phyloP scores from a whole-genome alignment of 2,113 vertebrate genomes.

The Oceanites oceanicus region DNA sequence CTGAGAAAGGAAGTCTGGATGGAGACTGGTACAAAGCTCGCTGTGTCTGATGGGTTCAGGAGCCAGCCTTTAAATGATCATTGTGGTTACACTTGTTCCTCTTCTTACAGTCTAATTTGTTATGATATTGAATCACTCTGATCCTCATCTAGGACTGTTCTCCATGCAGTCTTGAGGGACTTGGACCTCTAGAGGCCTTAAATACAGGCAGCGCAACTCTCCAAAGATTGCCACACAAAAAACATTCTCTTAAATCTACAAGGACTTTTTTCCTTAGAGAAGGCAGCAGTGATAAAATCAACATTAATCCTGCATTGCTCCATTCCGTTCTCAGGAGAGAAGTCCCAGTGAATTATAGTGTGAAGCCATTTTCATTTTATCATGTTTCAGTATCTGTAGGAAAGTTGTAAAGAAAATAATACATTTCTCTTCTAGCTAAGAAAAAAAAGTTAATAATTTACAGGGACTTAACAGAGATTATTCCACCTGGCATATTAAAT shows the following conservation, averaged over 20 bases:
- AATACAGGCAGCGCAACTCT: not conserved
- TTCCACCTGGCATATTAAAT: not conserved
- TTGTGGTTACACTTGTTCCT: not conserved
- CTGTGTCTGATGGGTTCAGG: not conserved
- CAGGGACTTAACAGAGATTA: not conserved
- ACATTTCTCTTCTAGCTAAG: not conserved
- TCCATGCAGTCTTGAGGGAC: not conserved
- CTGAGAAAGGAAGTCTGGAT: not conserved
- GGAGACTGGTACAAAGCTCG: not conserved
- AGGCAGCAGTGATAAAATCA: conserved; percentile 14
- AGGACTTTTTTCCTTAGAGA: not conserved
- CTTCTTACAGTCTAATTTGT: not conserved
- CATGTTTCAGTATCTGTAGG: conserved; percentile 17
- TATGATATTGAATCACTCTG: not conserved
- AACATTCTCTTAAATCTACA: not conserved
- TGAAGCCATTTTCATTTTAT: conserved; percentile 18
- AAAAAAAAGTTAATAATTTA: conserved; percentile 28
- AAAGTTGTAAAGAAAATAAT: not conserved
- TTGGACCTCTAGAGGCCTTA: not conserved
- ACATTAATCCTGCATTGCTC: not conserved
- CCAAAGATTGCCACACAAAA: not conserved
- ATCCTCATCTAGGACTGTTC: not conserved
- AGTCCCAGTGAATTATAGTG: not conserved
- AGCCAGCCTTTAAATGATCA: not conserved
- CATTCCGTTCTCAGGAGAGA: not conserved